Percentiles rank a stretch among this genome's conserved stretches.
Evolutionary conservation across 2,797 vertebrate genomes (phyloP).

Genomic region (Ctenopoma kingsleyae): DNA sequence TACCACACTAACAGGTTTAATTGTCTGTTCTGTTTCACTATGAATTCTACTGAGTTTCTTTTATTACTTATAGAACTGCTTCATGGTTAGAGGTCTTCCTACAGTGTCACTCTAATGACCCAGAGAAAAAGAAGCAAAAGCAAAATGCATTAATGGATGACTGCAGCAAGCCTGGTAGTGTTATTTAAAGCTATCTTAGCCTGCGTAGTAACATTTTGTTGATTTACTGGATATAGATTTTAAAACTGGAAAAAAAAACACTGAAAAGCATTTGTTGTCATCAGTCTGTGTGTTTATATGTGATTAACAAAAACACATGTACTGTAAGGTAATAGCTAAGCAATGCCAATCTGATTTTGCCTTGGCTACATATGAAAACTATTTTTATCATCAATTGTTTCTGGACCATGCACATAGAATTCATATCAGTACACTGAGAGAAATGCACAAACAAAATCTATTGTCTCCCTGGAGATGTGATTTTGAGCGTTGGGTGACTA

Average conservation of each 20-base stretch:
- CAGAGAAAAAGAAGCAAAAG: conserved; percentile 28
- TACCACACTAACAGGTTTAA: conserved; percentile 2
- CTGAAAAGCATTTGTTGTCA: conserved; percentile 27
- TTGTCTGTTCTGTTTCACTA: conserved; percentile 21
- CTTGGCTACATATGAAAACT: conserved; percentile 56
- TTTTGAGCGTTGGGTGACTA: conserved; percentile 64
- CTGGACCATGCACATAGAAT: conserved; percentile 50
- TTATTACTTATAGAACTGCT: conserved; percentile 18
- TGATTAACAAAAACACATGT: conserved; percentile 52
- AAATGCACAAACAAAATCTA: conserved; percentile 58
- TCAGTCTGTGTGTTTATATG: conserved; percentile 43
- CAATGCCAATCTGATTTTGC: conserved; percentile 47
- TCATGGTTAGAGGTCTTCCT: conserved; percentile 47
- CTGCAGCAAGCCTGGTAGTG: neutral
- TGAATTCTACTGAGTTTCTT: conserved; percentile 28
- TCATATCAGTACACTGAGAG: conserved; percentile 37
- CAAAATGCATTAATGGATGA: conserved; percentile 15
- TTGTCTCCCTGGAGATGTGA: conserved; percentile 73
- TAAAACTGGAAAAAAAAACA: conserved; percentile 11
- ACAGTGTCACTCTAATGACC: conserved; percentile 37
- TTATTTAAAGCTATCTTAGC: neutral
- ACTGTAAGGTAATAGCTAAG: conserved; percentile 39
- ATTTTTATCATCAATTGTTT: conserved; percentile 53
- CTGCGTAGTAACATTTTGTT: neutral
- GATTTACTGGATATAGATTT: neutral